Percentiles rank a stretch among this genome's conserved stretches.
phyloP scores from a whole-genome alignment of 1,140 invertebrate genomes.

The Brachionus paranguensis region DNA sequence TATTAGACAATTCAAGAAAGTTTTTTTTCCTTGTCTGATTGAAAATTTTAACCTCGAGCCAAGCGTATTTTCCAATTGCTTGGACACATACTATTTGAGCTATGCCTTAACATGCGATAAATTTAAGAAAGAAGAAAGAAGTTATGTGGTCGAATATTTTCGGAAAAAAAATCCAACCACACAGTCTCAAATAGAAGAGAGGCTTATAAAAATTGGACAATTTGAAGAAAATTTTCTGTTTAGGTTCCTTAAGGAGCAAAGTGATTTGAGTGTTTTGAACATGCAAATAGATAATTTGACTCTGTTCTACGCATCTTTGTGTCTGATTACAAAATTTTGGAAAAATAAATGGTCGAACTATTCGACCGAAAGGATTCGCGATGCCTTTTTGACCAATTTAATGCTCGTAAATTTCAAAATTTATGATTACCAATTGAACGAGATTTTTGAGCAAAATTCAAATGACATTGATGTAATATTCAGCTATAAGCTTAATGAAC shows the following conservation, averaged over 20 bases:
- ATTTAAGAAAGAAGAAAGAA: not conserved
- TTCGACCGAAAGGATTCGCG: not conserved
- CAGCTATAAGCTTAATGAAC: not conserved
- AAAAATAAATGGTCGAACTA: not conserved
- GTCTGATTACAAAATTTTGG: not conserved
- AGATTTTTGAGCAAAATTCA: not conserved
- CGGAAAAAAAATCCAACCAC: not conserved
- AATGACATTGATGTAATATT: not conserved
- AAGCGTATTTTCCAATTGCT: not conserved
- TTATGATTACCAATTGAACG: not conserved
- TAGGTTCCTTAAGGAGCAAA: not conserved
- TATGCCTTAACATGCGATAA: not conserved
- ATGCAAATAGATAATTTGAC: not conserved
- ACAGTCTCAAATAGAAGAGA: not conserved
- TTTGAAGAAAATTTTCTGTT: not conserved
- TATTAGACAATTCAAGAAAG: not conserved
- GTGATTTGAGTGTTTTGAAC: not conserved
- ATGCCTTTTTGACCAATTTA: not conserved
- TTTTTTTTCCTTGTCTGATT: not conserved
- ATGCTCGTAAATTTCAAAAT: not conserved
- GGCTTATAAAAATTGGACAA: not conserved
- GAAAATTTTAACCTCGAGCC: not conserved
- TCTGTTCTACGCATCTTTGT: not conserved
- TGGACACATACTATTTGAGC: not conserved
- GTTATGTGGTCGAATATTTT: not conserved